Conservation (phyloP, 2,113 vertebrate genomes). For the Stercorarius parasiticus region DNA sequence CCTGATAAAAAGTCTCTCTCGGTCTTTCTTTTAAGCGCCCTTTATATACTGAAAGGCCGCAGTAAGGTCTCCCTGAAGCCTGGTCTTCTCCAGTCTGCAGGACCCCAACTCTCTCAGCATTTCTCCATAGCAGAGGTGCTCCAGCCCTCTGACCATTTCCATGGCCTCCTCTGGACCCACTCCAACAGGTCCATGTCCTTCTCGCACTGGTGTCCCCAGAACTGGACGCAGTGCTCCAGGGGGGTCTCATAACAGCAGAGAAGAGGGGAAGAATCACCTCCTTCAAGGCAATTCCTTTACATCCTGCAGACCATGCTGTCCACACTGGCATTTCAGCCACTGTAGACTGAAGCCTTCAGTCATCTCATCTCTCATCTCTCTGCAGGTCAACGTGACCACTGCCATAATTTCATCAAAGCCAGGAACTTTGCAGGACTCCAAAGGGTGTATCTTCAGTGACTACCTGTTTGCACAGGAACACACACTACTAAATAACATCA, state of each 20-base stretch:
- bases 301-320: background rate
- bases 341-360: background rate
- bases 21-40: too few relatives aligned
- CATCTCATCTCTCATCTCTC: background rate
- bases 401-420: background rate
- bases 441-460: background rate
- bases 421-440: background rate
- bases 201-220: background rate
- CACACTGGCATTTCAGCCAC: background rate
- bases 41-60: background rate
- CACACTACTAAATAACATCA: rapidly evolving
- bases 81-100: background rate
- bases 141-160: background rate
- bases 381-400: background rate
- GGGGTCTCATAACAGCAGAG: background rate
- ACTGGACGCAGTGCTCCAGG: rapidly evolving
- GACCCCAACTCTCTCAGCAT: background rate
- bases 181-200: background rate
- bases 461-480: background rate
- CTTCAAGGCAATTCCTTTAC: background rate
- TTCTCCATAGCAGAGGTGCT: background rate
- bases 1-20: background rate
- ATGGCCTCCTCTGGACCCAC: background rate
- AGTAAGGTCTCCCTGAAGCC: background rate
- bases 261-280: background rate